Base-by-base conservation (phyloP, 2,797 vertebrate species). In the Hemitrygon akajei region DNA sequence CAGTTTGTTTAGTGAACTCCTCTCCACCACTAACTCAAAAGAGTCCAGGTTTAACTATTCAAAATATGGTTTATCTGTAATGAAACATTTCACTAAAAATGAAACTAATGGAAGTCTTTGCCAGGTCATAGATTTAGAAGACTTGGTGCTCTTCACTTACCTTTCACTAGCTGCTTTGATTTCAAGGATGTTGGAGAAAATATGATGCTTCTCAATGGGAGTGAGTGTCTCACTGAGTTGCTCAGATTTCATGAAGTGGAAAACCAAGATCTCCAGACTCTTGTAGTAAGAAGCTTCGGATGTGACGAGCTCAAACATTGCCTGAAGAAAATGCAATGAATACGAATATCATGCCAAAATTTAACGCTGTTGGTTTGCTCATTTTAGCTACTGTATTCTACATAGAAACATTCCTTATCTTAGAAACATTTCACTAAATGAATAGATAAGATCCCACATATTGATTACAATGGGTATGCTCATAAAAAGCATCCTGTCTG, bases 201-300 rank as follows among this genome's bases (percentile, higher is more conserved):
- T 97, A 95, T 99, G 98, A 95, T 99, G 99, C 27, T 98, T 97
- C 95, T 99, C 98, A 0, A 98, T 98, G 0, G 97, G 98, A 95
- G 97, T 98, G 94, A 99, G 97, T 79, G 97, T 97, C 96, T 97
- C 98, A 94, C 97, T 96, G 94, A 99, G 95, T 34, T 95, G 93
- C 1, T 98, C 97, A 0, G 98, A 99, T 94, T 97, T 98, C 94
- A 99, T 97, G 96, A 99, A 99, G 95, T 99, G 98, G 16, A 97
- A 97, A 95, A 99, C 98, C 58, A 99, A 96, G 95, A 99, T 97
- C 94, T 97, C 98, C 95, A 99, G 95, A 95, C 99, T 99, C 95
- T 99, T 99, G 96, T 98, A 99, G 96, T 99, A 99, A 0, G 98
- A 99, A 0, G 98, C 98, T 95, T 99, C 99, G 0, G 99, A 99